Evolutionary conservation across 2,113 vertebrate genomes (phyloP).

Genomic region (Ageneiosus marmoratus): DNA sequence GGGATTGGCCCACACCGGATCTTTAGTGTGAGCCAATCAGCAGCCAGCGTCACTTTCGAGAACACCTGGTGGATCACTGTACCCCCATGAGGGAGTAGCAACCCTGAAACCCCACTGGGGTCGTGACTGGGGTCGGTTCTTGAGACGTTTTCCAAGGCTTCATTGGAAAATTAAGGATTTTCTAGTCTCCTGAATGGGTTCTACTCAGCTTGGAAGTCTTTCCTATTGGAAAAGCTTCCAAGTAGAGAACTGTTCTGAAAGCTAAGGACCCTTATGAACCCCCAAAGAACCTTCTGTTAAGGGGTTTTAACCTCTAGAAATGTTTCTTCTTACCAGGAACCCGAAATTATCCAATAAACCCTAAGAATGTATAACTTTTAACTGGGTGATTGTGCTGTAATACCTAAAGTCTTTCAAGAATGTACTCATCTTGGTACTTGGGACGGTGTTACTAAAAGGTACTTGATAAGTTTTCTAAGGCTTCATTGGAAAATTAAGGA

Average conservation of each 20-base stretch:
- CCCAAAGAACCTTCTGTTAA: neutral
- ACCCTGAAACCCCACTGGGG: no score
- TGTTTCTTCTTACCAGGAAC: neutral
- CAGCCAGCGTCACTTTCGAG: no score
- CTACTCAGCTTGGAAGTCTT: neutral
- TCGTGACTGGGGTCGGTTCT: no score
- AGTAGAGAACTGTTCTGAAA: neutral
- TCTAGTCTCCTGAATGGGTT: neutral
- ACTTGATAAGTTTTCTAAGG: neutral
- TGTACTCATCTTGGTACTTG: neutral
- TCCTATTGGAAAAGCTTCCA: neutral
- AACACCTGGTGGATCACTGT: no score
- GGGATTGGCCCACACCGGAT: no score
- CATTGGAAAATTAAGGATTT: neutral
- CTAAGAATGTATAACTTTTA: neutral
- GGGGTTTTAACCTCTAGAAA: neutral
- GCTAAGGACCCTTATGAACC: neutral
- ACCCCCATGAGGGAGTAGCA: no score
- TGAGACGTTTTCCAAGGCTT: neutral
- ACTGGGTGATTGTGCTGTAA: neutral
- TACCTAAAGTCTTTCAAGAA: neutral
- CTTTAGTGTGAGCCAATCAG: no score
- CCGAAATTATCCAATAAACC: neutral
- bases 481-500: neutral
- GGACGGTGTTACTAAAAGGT: neutral